Percentiles rank a stretch among this genome's conserved stretches.
These are phyloP conservation scores for Embidobia sp. DNA, from an alignment of 2,888 invertebrate species.

Conservation along the genomic window DNA sequence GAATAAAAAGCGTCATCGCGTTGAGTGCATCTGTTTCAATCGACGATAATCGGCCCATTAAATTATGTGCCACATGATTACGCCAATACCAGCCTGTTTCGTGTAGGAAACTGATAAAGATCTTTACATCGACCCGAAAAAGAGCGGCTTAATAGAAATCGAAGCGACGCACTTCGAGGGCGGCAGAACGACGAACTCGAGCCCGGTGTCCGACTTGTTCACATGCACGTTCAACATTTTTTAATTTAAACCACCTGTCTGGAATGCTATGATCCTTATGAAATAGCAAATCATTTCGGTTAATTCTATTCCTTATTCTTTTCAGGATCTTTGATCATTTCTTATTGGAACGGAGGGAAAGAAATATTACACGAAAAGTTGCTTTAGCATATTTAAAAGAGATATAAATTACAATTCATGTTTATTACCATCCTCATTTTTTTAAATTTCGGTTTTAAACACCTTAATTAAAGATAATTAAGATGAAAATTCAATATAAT, in stretches of 20 bases:
- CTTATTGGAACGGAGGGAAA: too few species aligned
- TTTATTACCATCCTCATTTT: too few species aligned
- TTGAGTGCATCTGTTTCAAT: conserved; percentile 56
- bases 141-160: conserved; percentile 69
- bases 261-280: conserved; percentile 60
- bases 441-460: too few species aligned
- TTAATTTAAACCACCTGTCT: conserved; percentile 73
- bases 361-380: too few species aligned
- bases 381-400: too few species aligned
- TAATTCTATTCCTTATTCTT: too few species aligned
- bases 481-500: too few species aligned
- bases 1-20: conserved; percentile 30
- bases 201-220: conserved; percentile 59
- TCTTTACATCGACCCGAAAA: conserved; percentile 59
- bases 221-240: conserved; percentile 70
- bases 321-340: too few species aligned
- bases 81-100: conserved; percentile 62
- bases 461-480: too few species aligned
- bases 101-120: conserved; percentile 54
- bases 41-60: conserved; percentile 56
- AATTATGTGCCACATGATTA: conserved; percentile 60
- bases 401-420: too few species aligned
- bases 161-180: conserved; percentile 68
- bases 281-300: conserved; percentile 3
- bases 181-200: conserved; percentile 64